Conservation (phyloP, 2,797 vertebrate genomes). For the Phalanger gymnotis region DNA sequence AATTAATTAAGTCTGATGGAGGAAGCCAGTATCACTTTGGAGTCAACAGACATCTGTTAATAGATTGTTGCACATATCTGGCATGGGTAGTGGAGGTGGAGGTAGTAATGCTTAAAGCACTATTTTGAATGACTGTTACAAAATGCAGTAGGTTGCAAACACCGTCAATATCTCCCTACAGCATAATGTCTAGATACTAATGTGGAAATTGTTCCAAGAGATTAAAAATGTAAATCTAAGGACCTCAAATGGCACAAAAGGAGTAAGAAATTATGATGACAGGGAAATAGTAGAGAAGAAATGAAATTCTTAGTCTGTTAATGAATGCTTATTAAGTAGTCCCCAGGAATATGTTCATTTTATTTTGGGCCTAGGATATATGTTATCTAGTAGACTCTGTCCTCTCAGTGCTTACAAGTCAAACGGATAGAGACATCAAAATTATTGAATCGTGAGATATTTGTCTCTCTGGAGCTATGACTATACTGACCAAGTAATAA, state of each 20-base stretch:
- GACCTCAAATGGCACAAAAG: background rate
- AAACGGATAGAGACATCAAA: background rate
- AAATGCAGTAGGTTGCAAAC: constrained; percentile 55
- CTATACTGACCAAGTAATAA: constrained; percentile 20
- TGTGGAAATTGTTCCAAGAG: constrained; percentile 46
- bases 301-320: constrained; percentile 19
- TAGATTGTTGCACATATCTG: constrained; percentile 68
- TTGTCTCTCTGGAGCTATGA: constrained; percentile 17
- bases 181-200: constrained; percentile 46
- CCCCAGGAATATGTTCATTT: background rate
- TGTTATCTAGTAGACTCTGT: background rate
- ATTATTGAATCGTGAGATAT: constrained; percentile 25
- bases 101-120: constrained; percentile 41
- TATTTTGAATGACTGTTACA: constrained; percentile 51
- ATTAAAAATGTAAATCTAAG: constrained; percentile 31
- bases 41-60: constrained; percentile 62
- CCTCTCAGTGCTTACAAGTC: background rate
- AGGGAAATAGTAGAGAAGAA: constrained; percentile 2
- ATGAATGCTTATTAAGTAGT: background rate
- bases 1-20: constrained; percentile 70
- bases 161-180: constrained; percentile 43
- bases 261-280: constrained; percentile 25
- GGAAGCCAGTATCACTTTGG: constrained; percentile 63
- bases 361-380: background rate
- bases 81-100: constrained; percentile 36